Conservation (phyloP, 1,140 invertebrate genomes). For the Paracyclopina nana region DNA sequence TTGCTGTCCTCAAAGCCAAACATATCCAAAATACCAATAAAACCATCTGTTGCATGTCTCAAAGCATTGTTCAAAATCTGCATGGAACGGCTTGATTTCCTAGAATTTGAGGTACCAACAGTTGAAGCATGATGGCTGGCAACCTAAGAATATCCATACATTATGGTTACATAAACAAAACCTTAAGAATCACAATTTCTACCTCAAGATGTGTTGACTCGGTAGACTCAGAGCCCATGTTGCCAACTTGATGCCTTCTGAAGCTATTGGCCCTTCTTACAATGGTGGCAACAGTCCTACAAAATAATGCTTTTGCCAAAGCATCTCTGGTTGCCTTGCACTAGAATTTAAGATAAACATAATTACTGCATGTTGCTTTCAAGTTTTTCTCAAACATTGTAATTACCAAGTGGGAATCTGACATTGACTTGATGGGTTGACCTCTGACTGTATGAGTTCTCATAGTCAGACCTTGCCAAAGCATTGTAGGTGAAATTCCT, state of each 20-base stretch:
- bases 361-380: not conserved
- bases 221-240: constrained; percentile 57
- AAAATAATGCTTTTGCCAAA: constrained; percentile 76
- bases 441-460: constrained; percentile 60
- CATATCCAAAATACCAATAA: constrained; percentile 86
- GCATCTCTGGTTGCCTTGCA: constrained; percentile 51
- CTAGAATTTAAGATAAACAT: not conserved
- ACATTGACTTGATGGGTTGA: constrained; percentile 56
- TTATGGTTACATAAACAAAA: too few relatives aligned
- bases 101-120: constrained; percentile 54
- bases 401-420: constrained; percentile 54
- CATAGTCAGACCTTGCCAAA: constrained; percentile 59
- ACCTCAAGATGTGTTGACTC: constrained; percentile 71
- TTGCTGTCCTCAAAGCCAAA: constrained; percentile 84
- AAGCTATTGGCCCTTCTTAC: constrained; percentile 74
- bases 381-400: too few relatives aligned
- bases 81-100: constrained; percentile 52
- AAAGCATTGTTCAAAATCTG: constrained; percentile 74
- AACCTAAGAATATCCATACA: too few relatives aligned
- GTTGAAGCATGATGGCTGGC: constrained; percentile 69
- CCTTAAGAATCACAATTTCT: too few relatives aligned
- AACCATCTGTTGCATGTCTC: constrained; percentile 76
- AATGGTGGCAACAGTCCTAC: constrained; percentile 81
- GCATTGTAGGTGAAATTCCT: constrained; percentile 48
- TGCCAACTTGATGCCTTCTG: constrained; percentile 39